Evolutionary conservation across 2,797 vertebrate species (phyloP).

Genomic region (Botia almorhae): DNA sequence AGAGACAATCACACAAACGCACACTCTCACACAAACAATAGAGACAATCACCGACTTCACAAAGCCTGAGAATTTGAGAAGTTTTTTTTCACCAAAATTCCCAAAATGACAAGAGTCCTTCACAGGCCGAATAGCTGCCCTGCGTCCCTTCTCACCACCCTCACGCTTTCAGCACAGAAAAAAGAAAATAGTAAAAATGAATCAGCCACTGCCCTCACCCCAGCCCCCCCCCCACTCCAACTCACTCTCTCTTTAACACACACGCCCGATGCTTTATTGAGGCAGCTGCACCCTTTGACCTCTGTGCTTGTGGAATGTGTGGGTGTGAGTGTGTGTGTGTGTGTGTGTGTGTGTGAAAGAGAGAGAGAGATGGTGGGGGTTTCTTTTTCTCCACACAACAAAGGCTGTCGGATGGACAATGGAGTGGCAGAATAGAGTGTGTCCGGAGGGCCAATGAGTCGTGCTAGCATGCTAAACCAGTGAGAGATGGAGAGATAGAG

Average conservation of each 20-base stretch:
- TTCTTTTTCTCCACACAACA: slow-evolving; percentile 76
- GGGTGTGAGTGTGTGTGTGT: slow-evolving; percentile 63
- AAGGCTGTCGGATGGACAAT: slow-evolving; percentile 82
- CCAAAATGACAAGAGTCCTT: slow-evolving; percentile 55
- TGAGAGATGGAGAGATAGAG: slow-evolving; percentile 54
- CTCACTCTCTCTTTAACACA: slow-evolving; percentile 38
- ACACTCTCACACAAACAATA: slow-evolving; percentile 25
- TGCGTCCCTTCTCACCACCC: slow-evolving; percentile 46
- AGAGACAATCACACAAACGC: no score
- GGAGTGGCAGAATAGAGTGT: slow-evolving; percentile 78
- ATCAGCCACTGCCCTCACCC: slow-evolving; percentile 69
- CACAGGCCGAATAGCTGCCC: slow-evolving; percentile 46
- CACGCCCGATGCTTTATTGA: slow-evolving; percentile 75
- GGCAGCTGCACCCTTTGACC: slow-evolving; percentile 84
- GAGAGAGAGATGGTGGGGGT: slow-evolving; percentile 58
- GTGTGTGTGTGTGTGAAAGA: slow-evolving; percentile 59
- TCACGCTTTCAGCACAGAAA: slow-evolving; percentile 64
- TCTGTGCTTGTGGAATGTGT: slow-evolving; percentile 76
- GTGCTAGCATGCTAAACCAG: slow-evolving; percentile 75
- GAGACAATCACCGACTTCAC: slow-evolving; percentile 41
- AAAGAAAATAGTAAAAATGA: slow-evolving; percentile 71
- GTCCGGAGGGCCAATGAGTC: slow-evolving; percentile 79
- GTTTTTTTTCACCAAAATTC: slow-evolving; percentile 45
- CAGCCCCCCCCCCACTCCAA: slow-evolving; percentile 36
- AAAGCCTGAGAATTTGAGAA: slow-evolving; percentile 56